phyloP scores from a whole-genome alignment of 1,140 invertebrate genomes.

The Papilio polyxenes region DNA sequence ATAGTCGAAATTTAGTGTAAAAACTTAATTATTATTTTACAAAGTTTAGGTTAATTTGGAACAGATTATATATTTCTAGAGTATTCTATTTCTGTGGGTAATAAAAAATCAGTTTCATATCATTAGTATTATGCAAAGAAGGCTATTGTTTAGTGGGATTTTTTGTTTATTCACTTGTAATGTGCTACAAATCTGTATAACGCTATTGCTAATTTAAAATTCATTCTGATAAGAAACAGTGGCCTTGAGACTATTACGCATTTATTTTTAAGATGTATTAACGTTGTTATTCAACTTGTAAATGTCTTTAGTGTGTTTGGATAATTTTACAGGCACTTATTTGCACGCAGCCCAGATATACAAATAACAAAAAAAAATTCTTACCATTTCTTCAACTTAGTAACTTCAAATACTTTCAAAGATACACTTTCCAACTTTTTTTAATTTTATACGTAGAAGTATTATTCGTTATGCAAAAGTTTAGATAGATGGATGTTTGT shows the following conservation, averaged over 20 bases:
- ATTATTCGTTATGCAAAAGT: too few relatives aligned
- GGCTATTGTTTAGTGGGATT: slow-evolving; percentile 2
- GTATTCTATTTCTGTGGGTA: neutral
- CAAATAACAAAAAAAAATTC: neutral
- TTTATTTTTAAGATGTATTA: slow-evolving; percentile 8
- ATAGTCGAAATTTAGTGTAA: neutral
- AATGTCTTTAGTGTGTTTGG: neutral
- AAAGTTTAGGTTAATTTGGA: too few relatives aligned
- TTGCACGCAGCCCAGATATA: neutral
- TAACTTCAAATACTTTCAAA: neutral
- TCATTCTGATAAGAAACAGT: slow-evolving; percentile 8
- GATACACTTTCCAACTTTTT: neutral
- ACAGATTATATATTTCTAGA: too few relatives aligned
- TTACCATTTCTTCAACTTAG: too few relatives aligned
- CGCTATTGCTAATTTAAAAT: neutral
- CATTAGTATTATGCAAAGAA: neutral
- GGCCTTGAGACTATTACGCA: slow-evolving; percentile 19
- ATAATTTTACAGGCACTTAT: neutral
- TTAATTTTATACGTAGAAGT: neutral
- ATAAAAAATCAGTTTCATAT: neutral
- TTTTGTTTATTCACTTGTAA: neutral
- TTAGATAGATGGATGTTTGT: too few relatives aligned
- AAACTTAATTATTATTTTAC: too few relatives aligned
- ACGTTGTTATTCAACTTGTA: neutral
- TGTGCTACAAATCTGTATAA: neutral